These are phyloP conservation scores for Dasysyrphus albostriatus DNA, from an alignment of 2,888 invertebrate species.

Conservation along the genomic window DNA sequence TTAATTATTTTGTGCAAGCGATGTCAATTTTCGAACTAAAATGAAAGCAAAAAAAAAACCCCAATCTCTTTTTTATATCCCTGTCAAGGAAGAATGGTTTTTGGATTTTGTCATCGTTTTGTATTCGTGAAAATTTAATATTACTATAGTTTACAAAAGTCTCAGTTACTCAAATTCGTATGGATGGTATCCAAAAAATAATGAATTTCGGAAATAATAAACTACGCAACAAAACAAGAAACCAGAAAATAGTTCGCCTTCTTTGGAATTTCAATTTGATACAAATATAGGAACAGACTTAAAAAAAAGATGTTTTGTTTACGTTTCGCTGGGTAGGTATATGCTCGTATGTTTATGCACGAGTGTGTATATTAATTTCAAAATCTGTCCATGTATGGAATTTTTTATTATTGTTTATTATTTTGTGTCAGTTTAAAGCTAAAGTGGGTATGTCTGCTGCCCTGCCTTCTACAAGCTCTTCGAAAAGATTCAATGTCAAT, in stretches of 20 bases:
- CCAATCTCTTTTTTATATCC: too few species aligned
- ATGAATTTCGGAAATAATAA: conserved; percentile 6
- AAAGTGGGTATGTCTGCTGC: background rate
- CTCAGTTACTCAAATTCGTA: background rate
- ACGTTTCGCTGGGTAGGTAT: background rate
- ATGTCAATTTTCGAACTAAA: too few species aligned
- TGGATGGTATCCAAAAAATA: background rate
- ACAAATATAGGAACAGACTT: background rate
- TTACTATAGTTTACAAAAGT: background rate
- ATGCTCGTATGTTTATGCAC: too few species aligned
- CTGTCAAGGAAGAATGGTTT: too few species aligned
- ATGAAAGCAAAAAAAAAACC: too few species aligned
- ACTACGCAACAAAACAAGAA: conserved; percentile 5
- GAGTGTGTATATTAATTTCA: too few species aligned
- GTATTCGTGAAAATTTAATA: background rate
- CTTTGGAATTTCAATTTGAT: conserved; percentile 14
- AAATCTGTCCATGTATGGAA: background rate
- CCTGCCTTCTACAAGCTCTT: conserved; percentile 1
- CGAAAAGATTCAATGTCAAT: conserved; percentile 19
- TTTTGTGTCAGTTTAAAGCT: background rate
- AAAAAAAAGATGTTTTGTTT: background rate
- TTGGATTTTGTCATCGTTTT: too few species aligned
- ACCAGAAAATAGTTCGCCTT: background rate
- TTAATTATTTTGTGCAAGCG: too few species aligned
- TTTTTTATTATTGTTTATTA: conserved; percentile 16